A percentile compares a stretch with the other conserved stretches of the same genome.
Evolutionary conservation across 2,797 vertebrate genomes (phyloP).

Genomic region (Allobates femoralis): DNA sequence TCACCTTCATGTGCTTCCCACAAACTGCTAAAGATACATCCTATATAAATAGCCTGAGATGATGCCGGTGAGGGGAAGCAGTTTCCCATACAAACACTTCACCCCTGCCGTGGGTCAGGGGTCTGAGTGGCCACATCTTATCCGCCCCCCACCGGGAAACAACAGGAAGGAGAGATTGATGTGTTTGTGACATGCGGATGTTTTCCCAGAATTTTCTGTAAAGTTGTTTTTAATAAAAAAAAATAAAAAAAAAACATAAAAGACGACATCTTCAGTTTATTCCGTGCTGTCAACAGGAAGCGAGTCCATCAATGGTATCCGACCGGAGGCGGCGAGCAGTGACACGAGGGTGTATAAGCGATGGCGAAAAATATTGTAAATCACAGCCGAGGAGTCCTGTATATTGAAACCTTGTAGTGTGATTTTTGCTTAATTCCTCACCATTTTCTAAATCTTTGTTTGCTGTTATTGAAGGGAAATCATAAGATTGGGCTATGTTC

Average conservation of each 20-base stretch:
- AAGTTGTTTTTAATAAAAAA: constrained; percentile 31
- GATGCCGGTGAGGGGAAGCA: neutral
- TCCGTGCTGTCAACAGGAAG: neutral
- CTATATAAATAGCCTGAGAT: neutral
- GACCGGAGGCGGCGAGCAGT: too few species aligned
- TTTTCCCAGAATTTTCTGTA: constrained; percentile 68
- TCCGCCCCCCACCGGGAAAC: constrained; percentile 36
- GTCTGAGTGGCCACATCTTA: constrained; percentile 15
- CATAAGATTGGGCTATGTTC: too few species aligned
- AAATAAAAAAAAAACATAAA: neutral
- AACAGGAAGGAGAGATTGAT: constrained; percentile 75
- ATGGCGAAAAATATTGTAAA: too few species aligned
- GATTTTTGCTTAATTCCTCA: too few species aligned
- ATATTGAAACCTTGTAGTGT: too few species aligned
- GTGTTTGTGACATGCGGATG: constrained; percentile 72
- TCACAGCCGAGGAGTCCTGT: too few species aligned
- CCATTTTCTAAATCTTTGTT: too few species aligned
- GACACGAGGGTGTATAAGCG: too few species aligned
- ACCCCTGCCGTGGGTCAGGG: neutral
- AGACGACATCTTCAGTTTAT: neutral
- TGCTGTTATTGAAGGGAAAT: too few species aligned
- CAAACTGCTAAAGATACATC: neutral
- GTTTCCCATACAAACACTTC: neutral
- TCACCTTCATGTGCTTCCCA: too few species aligned
- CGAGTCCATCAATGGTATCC: neutral